phyloP scores from a whole-genome alignment of 2,888 invertebrate species.

The Heliothis peltigera region DNA sequence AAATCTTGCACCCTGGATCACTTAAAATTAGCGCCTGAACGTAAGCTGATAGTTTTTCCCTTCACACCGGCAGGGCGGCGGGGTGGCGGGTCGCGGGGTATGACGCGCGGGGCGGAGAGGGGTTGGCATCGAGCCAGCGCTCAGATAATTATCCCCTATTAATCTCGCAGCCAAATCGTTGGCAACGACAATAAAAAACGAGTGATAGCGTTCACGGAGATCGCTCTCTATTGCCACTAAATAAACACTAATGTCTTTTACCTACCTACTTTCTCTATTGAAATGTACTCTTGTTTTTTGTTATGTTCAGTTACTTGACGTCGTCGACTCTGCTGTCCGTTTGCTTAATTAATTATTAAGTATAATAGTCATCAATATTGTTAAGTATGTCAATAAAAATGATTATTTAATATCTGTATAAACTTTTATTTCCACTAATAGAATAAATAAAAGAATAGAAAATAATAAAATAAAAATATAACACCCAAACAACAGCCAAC shows the following conservation, averaged over 20 bases:
- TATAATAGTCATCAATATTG: too few species aligned
- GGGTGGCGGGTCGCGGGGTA: conserved; percentile 22
- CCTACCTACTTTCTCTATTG: neutral
- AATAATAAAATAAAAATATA: too few species aligned
- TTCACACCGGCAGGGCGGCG: conserved; percentile 9
- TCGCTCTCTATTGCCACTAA: conserved; percentile 50
- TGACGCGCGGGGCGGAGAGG: conserved; percentile 18
- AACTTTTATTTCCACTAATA: too few species aligned
- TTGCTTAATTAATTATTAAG: too few species aligned
- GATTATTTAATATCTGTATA: too few species aligned
- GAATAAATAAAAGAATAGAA: too few species aligned
- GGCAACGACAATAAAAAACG: conserved; percentile 71
- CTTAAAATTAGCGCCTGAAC: conserved; percentile 49
- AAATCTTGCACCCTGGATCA: conserved; percentile 45
- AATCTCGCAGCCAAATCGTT: conserved; percentile 78
- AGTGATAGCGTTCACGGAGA: conserved; percentile 62
- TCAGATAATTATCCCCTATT: conserved; percentile 81
- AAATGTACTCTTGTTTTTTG: too few species aligned
- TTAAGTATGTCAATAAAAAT: too few species aligned
- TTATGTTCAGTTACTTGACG: too few species aligned
- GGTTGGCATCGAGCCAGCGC: conserved; percentile 73
- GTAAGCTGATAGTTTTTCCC: conserved; percentile 57
- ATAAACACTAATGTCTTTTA: conserved; percentile 46
- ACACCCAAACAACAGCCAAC: too few species aligned
- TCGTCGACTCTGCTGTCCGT: too few species aligned